Percentiles rank a stretch among this genome's conserved stretches.
Conservation (phyloP, 2,888 invertebrate genomes). For the Acrobasis repandana region DNA sequence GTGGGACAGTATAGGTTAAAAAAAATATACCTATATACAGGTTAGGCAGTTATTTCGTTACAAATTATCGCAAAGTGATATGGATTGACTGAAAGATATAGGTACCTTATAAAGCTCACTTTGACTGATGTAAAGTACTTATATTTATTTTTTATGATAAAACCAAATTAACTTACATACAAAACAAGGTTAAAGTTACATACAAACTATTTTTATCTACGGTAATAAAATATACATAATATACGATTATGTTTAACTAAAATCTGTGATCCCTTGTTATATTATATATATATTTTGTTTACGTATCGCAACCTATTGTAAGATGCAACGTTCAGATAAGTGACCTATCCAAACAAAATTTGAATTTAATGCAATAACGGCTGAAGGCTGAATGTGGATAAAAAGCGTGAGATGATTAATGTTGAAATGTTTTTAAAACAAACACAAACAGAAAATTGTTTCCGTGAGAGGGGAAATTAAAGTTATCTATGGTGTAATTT, state of each 20-base stretch:
- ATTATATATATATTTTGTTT: background rate
- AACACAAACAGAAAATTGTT: conserved; percentile 13
- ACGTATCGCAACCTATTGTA: background rate
- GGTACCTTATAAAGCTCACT: no score
- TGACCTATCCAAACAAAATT: conserved; percentile 9
- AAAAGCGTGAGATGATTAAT: conserved; percentile 1
- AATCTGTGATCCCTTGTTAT: background rate
- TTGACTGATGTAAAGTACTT: no score
- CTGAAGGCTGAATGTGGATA: conserved; percentile 10
- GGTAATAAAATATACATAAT: background rate
- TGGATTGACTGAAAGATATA: no score
- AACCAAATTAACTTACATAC: no score
- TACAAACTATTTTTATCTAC: no score
- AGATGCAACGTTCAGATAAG: background rate
- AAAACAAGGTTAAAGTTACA: no score
- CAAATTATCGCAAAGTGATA: no score
- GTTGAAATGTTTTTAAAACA: conserved; percentile 14
- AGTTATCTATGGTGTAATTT: conserved; percentile 4
- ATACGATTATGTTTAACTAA: background rate
- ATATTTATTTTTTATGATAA: no score
- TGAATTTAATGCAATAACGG: background rate
- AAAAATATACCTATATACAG: no score
- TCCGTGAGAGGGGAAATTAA: conserved; percentile 2
- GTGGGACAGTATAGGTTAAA: no score
- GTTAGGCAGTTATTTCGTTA: no score